Evolutionary conservation across 2,888 invertebrate species (phyloP).

Genomic region (Thalpophila matura): DNA sequence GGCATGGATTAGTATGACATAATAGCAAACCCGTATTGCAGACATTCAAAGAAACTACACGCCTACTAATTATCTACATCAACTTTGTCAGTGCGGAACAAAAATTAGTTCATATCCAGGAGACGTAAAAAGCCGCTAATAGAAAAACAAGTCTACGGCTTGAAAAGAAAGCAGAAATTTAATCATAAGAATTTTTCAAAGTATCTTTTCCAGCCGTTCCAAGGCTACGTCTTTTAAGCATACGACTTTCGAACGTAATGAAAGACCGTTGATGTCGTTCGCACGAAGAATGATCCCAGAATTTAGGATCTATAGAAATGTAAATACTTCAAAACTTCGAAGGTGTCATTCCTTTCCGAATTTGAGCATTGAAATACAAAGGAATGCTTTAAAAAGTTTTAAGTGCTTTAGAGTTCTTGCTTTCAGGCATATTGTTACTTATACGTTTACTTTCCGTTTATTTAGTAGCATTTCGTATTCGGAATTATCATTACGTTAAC

Average conservation of each 20-base stretch:
- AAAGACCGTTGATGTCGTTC: slow-evolving; percentile 34
- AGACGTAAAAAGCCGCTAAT: not conserved
- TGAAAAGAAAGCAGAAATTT: slow-evolving; percentile 7
- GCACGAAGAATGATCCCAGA: slow-evolving; percentile 30
- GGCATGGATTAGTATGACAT: too few relatives aligned
- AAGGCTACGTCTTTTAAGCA: slow-evolving; percentile 29
- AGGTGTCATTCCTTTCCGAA: slow-evolving; percentile 54
- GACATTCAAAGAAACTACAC: too few relatives aligned
- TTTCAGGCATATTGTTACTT: slow-evolving; percentile 1
- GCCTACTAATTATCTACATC: too few relatives aligned
- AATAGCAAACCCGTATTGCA: too few relatives aligned
- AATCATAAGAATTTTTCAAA: slow-evolving; percentile 1
- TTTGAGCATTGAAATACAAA: slow-evolving; percentile 42
- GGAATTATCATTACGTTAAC: not conserved
- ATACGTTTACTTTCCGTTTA: not conserved
- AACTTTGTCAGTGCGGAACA: too few relatives aligned
- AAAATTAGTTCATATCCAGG: not conserved
- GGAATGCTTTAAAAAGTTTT: slow-evolving; percentile 46
- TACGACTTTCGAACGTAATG: slow-evolving; percentile 27
- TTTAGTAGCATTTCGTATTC: not conserved
- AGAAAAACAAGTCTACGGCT: not conserved
- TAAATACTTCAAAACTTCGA: slow-evolving; percentile 56
- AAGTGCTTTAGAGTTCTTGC: slow-evolving; percentile 43
- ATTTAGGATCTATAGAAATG: slow-evolving; percentile 57
- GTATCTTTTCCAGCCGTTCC: slow-evolving; percentile 12